phyloP scores from a whole-genome alignment of 2,888 invertebrate species.

The Drosophila glabriapex region DNA sequence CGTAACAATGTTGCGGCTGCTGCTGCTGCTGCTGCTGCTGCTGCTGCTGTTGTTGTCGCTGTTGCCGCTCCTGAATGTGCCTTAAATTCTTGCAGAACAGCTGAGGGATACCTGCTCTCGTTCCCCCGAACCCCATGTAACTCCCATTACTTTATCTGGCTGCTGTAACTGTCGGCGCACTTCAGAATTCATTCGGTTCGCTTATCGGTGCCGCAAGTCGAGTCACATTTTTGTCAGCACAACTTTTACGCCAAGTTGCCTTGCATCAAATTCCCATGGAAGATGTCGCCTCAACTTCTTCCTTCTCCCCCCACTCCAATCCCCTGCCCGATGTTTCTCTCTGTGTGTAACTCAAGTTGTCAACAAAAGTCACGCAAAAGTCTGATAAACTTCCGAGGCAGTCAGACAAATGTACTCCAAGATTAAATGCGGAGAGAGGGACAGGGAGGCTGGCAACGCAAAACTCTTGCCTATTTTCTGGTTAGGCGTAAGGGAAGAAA shows the following conservation, averaged over 20 bases:
- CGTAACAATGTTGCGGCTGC: constrained; percentile 52
- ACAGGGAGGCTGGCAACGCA: not conserved
- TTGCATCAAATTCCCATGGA: constrained; percentile 50
- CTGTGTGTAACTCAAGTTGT: constrained; percentile 66
- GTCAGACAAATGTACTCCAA: constrained; percentile 67
- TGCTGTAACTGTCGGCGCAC: constrained; percentile 47
- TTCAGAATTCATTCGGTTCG: constrained; percentile 61
- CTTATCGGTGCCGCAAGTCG: constrained; percentile 67
- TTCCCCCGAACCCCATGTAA: not conserved
- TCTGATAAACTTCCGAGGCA: constrained; percentile 77
- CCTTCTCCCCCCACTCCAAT: not conserved
- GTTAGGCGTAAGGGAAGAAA: not conserved
- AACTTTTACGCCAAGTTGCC: constrained; percentile 60
- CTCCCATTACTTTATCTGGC: constrained; percentile 35
- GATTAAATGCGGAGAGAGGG: not conserved
- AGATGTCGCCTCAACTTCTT: constrained; percentile 11
- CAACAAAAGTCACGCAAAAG: constrained; percentile 78
- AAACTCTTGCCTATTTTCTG: constrained; percentile 59
- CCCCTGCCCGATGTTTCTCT: constrained; percentile 12
- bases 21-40: constrained; percentile 14
- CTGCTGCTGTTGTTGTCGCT: constrained; percentile 14
- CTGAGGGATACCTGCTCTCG: constrained; percentile 6
- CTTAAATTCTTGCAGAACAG: constrained; percentile 53
- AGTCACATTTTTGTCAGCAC: constrained; percentile 56
- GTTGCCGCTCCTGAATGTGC: constrained; percentile 14